Evolutionary conservation across 2,113 vertebrate genomes (phyloP).

Genomic region (Macaca fascicularis): DNA sequence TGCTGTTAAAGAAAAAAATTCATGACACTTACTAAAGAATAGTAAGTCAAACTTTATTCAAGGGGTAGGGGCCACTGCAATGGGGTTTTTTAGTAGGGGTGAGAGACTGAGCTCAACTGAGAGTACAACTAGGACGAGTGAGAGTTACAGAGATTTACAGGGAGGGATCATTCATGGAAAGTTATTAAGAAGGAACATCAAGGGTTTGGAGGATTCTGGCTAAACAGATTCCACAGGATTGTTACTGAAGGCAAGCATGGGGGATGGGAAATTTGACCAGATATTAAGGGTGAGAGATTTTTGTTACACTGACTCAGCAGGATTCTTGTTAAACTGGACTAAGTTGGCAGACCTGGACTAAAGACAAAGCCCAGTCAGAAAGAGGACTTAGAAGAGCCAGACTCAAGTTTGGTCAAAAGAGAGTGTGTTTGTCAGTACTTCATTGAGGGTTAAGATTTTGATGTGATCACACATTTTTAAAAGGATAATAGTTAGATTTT

Average conservation of each 20-base stretch:
- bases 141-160: background rate
- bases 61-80: background rate
- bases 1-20: background rate
- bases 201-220: background rate
- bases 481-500: background rate
- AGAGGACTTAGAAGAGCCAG: background rate
- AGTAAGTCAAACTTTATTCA: background rate
- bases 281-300: background rate
- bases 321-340: background rate
- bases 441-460: background rate
- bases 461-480: background rate
- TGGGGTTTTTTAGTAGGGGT: background rate
- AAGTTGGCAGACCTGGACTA: background rate
- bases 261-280: background rate
- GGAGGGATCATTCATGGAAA: background rate
- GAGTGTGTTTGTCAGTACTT: background rate
- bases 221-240: background rate
- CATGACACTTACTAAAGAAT: background rate
- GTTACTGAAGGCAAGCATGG: background rate
- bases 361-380: background rate
- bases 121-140: background rate
- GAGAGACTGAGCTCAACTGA: background rate
- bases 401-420: background rate
- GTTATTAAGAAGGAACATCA: background rate
- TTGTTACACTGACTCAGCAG: background rate